These are phyloP conservation scores for Pasiphila rectangulata DNA, from an alignment of 2,888 invertebrate species.

Conservation along the genomic window DNA sequence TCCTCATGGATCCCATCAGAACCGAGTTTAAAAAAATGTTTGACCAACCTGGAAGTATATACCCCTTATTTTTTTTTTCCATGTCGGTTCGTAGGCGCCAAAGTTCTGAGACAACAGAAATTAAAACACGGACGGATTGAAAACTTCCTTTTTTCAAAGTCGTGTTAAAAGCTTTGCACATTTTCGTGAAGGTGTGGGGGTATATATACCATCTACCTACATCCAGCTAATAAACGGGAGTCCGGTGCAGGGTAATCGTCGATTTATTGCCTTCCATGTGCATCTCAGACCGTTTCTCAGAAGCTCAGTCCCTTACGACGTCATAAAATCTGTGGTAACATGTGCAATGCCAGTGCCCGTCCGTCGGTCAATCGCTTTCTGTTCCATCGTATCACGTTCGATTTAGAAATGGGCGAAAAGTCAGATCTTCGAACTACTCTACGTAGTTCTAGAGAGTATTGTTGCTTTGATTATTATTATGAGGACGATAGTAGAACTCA, in stretches of 20 bases:
- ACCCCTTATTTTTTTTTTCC: too few species aligned
- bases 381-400: constrained; percentile 16
- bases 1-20: too few species aligned
- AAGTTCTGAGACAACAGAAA: too few species aligned
- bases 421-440: neutral
- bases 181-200: constrained; percentile 15
- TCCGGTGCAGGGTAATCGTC: constrained; percentile 53
- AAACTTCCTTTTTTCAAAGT: too few species aligned
- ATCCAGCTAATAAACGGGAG: constrained; percentile 19
- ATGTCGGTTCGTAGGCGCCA: too few species aligned
- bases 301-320: constrained; percentile 69
- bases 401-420: constrained; percentile 16
- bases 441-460: too few species aligned
- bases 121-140: too few species aligned
- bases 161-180: neutral
- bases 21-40: too few species aligned
- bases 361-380: constrained; percentile 38
- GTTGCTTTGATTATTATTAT: too few species aligned
- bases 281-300: constrained; percentile 65
- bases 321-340: constrained; percentile 76
- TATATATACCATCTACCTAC: constrained; percentile 8
- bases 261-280: constrained; percentile 73
- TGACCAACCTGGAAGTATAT: too few species aligned
- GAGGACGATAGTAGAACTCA: too few species aligned
- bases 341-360: constrained; percentile 60